These are phyloP conservation scores for Anagyrus pseudococci DNA, from an alignment of 2,888 invertebrate species.

Conservation along the genomic window DNA sequence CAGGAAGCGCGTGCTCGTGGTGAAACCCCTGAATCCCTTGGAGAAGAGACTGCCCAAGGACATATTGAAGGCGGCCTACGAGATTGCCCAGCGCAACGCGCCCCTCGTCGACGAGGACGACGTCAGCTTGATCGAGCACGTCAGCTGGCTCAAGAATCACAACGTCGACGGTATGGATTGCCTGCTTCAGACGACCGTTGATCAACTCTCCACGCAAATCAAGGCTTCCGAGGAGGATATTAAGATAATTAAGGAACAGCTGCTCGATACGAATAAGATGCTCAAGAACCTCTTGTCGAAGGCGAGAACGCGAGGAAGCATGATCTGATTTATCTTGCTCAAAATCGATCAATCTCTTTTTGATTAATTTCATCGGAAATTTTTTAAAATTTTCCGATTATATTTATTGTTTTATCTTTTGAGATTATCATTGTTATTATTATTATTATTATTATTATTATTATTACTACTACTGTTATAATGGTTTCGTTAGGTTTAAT, in stretches of 20 bases:
- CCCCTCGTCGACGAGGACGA: slow-evolving; percentile 48
- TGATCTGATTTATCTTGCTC: not conserved
- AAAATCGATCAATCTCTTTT: not conserved
- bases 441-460: too few relatives aligned
- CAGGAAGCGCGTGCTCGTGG: slow-evolving; percentile 60
- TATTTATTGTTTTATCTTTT: too few relatives aligned
- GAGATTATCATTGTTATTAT: too few relatives aligned
- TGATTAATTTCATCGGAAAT: not conserved
- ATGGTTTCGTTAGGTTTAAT: too few relatives aligned
- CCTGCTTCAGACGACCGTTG: slow-evolving; percentile 44
- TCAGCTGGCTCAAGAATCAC: slow-evolving; percentile 47
- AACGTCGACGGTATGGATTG: slow-evolving; percentile 44
- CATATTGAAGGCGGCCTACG: slow-evolving; percentile 61
- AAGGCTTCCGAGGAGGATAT: slow-evolving; percentile 51
- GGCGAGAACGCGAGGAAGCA: slow-evolving; percentile 25
- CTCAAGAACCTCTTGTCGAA: slow-evolving; percentile 48
- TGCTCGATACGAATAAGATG: slow-evolving; percentile 51
- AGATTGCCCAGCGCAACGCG: slow-evolving; percentile 59
- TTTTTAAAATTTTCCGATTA: too few relatives aligned
- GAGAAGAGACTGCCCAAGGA: slow-evolving; percentile 62
- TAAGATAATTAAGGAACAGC: slow-evolving; percentile 50
- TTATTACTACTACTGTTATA: too few relatives aligned
- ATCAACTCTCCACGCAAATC: slow-evolving; percentile 47
- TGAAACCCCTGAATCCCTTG: slow-evolving; percentile 62
- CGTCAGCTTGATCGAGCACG: slow-evolving; percentile 43